Base-by-base conservation (phyloP, 2,888 invertebrate genomes). In the Drosophila prolongata region DNA sequence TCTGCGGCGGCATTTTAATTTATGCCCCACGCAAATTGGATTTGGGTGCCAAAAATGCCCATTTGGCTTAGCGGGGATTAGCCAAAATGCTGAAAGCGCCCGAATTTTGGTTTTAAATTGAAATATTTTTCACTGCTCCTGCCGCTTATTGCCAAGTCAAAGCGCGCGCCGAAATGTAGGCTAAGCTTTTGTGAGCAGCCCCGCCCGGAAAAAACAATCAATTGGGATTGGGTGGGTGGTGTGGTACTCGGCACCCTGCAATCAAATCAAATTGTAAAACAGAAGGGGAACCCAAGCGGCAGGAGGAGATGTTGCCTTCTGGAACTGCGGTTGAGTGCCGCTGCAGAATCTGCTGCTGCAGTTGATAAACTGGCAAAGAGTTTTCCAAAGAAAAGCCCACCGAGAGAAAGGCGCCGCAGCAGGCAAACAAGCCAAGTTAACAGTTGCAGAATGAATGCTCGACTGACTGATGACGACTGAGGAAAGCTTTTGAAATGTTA, bases 1-100 rank as follows among this genome's bases (percentile, higher is more conserved):
- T 30, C 47, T 73, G 56, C 64, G 64, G 30, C 62, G 72, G 57
- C 75, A 71, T 77, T 78, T 82, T 75, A 78, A 86, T 86, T 81
- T 84, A 64, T 71, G 77, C 40, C 61, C 43, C 72, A 66, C 30
- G 30, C 69, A 81, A 86, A 86, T 86, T 86, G 81, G 78, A 88
- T 88, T 86, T 83, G 59, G 71, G 34, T 34, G 37, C 46, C 65
- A 57, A 62, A 76, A 77, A 77, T 53, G 65, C 66, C 78, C 60
- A 79, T 84, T 84, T 72, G 68, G 84, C 75, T 84, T 76, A 87
- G 81, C 84, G 59, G 69, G 76, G 84, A 81, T 84, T 79, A 84
- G 84, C 71, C 56, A 66, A 69, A 66, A 62, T 62, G 58, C 59
- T 59, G 44, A 64, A 50, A 56, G 42, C 65, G 44, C 19, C 42